Evolutionary conservation across 2,888 invertebrate genomes (phyloP).

Genomic region (Hirtodrosophila alboralis): DNA sequence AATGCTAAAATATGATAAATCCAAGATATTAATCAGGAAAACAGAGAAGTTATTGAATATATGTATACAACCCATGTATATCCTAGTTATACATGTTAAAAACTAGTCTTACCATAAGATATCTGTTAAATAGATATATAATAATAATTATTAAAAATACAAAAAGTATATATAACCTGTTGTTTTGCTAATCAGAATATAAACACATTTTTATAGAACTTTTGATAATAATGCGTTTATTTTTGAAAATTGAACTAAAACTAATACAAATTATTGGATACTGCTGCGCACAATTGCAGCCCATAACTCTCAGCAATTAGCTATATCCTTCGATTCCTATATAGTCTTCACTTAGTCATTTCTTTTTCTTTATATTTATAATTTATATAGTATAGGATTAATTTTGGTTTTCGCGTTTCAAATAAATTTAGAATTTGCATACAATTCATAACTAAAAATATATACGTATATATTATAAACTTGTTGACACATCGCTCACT

Average conservation of each 20-base stretch:
- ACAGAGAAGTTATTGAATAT: neutral
- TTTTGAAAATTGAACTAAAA: constrained; percentile 62
- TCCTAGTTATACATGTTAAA: constrained; percentile 13
- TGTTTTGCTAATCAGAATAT: neutral
- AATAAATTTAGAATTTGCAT: constrained; percentile 40
- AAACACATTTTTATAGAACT: neutral
- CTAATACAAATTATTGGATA: constrained; percentile 52
- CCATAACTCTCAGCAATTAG: constrained; percentile 37
- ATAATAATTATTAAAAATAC: too few species aligned
- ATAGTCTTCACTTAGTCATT: constrained; percentile 58
- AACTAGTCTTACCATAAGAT: too few species aligned
- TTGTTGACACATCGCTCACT: constrained; percentile 36
- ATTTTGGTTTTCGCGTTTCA: constrained; percentile 17
- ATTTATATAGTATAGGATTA: too few species aligned
- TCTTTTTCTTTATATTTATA: constrained; percentile 40
- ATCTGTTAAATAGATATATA: too few species aligned
- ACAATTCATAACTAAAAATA: constrained; percentile 40
- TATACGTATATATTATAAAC: constrained; percentile 43
- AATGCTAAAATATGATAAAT: too few species aligned
- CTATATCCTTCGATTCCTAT: constrained; percentile 24
- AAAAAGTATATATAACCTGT: too few species aligned
- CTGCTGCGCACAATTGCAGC: constrained; percentile 40
- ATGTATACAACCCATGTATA: constrained; percentile 6
- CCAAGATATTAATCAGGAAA: neutral
- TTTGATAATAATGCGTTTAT: constrained; percentile 61